Conservation (phyloP, 2,113 vertebrate genomes). For the Leiothrix lutea region DNA sequence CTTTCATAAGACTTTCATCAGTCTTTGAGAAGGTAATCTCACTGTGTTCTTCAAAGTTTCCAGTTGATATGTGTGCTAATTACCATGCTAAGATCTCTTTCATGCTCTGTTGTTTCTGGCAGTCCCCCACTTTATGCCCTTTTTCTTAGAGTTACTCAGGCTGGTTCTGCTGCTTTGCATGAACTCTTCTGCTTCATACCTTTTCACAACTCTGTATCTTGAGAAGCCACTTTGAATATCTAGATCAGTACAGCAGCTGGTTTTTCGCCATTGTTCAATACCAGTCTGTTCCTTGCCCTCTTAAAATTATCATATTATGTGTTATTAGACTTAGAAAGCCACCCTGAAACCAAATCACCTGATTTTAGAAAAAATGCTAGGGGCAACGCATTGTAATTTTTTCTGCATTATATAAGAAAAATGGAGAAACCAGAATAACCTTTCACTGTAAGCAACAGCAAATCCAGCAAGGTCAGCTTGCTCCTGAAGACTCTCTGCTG, state of each 20-base stretch:
- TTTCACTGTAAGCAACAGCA: background rate
- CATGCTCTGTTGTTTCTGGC: background rate
- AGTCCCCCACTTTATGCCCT: background rate
- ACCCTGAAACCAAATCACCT: background rate
- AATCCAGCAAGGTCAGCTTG: background rate
- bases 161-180: background rate
- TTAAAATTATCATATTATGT: background rate
- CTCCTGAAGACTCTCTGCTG: background rate
- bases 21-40: background rate
- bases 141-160: background rate
- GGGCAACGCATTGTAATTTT: background rate
- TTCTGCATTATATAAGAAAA: background rate
- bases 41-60: background rate
- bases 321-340: background rate
- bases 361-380: background rate
- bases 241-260: rapidly evolving
- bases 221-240: background rate
- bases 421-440: background rate
- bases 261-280: background rate
- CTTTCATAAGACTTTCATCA: background rate
- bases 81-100: background rate
- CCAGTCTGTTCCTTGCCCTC: background rate
- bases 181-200: background rate
- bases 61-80: background rate
- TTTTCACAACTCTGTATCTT: background rate